Conservation (phyloP, 2,113 vertebrate genomes). For the Stictonetta naevosa region DNA sequence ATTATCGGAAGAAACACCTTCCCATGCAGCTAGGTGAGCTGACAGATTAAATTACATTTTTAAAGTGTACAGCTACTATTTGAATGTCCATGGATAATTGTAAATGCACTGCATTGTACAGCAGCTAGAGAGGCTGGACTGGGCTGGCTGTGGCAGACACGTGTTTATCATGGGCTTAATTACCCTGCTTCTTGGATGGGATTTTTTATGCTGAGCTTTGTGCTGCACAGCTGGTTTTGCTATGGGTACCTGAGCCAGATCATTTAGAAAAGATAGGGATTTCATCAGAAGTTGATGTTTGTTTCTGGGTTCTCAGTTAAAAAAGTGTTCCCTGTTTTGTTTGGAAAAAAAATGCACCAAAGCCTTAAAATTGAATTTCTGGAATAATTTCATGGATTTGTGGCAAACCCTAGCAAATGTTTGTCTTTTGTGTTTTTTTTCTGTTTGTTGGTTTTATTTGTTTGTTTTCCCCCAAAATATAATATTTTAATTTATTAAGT, state of each 20-base stretch:
- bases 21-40: neutral
- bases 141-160: neutral
- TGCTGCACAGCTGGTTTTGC: neutral
- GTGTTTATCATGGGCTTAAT: neutral
- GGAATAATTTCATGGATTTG: neutral
- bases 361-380: neutral
- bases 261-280: neutral
- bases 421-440: neutral
- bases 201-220: neutral
- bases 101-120: neutral
- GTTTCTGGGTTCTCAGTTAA: neutral
- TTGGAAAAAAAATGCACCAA: neutral
- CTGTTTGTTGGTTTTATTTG: neutral
- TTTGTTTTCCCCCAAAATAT: neutral
- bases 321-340: neutral
- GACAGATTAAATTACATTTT: neutral
- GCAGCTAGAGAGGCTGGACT: neutral
- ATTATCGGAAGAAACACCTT: neutral
- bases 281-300: neutral
- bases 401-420: neutral
- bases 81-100: neutral
- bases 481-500: neutral
- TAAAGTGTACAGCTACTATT: neutral
- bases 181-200: neutral
- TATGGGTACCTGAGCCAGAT: neutral